Evolutionary conservation across 2,797 vertebrate species (phyloP).

Genomic region (Nannoperca australis): DNA sequence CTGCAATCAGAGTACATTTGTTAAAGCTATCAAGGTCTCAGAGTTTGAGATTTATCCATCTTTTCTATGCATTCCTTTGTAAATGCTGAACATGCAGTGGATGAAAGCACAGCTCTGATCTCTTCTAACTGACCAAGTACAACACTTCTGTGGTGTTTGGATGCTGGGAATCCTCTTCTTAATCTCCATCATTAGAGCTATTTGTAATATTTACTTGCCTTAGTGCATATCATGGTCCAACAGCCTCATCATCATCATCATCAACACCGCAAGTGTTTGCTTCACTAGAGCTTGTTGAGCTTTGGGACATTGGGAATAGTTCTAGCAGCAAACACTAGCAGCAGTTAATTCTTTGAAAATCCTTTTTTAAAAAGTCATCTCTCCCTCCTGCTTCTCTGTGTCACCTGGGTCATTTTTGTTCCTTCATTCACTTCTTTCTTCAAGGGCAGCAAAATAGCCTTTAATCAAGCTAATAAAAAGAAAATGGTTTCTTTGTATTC

Average conservation of each 20-base stretch:
- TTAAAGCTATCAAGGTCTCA: not conserved
- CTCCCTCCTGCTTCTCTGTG: not conserved
- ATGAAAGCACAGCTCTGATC: not conserved
- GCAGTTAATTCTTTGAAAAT: not conserved
- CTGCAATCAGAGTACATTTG: not conserved
- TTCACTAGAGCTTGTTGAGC: not conserved
- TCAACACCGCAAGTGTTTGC: too few species aligned
- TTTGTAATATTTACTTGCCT: not conserved
- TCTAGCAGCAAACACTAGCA: not conserved
- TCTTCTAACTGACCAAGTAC: not conserved
- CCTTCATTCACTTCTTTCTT: not conserved
- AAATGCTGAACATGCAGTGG: not conserved
- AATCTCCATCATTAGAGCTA: not conserved
- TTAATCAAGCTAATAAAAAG: constrained; percentile 10
- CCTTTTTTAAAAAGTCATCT: not conserved
- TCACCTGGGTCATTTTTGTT: not conserved
- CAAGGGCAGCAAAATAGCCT: not conserved
- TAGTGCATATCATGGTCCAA: not conserved
- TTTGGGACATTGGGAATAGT: not conserved
- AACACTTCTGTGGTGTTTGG: not conserved
- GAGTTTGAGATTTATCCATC: not conserved
- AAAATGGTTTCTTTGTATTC: not conserved
- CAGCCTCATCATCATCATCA: constrained; percentile 5
- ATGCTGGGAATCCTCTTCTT: not conserved
- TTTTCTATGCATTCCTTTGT: not conserved